Conservation (phyloP, 2,888 invertebrate genomes). For the Hipparchia sbordonii region DNA sequence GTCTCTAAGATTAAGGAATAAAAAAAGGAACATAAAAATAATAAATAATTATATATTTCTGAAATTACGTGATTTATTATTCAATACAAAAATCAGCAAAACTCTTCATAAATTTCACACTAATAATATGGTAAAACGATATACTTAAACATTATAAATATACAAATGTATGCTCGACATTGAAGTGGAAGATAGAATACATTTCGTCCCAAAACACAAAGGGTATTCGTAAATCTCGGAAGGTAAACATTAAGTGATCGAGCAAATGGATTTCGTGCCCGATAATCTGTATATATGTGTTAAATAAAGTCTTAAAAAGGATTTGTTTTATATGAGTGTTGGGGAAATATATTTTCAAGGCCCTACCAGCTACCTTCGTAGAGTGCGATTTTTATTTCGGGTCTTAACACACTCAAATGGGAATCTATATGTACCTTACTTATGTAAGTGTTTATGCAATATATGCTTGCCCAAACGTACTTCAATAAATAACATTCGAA, state of each 20-base stretch:
- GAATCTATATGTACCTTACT: background rate
- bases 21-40: too few species aligned
- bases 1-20: too few species aligned
- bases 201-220: slow-evolving; percentile 49
- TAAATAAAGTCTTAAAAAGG: slow-evolving; percentile 25
- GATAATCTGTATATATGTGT: slow-evolving; percentile 26
- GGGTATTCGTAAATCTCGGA: slow-evolving; percentile 64
- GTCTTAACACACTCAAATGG: background rate
- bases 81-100: too few species aligned
- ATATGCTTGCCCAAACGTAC: background rate
- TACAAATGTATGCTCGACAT: slow-evolving; percentile 13
- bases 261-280: slow-evolving; percentile 25
- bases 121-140: background rate
- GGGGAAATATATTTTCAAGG: slow-evolving; percentile 7
- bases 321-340: slow-evolving; percentile 20
- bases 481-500: too few species aligned
- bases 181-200: slow-evolving; percentile 28
- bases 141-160: slow-evolving; percentile 6
- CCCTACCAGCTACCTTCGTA: background rate
- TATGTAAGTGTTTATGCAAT: background rate
- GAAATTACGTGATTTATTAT: too few species aligned
- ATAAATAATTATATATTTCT: too few species aligned
- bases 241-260: slow-evolving; percentile 62
- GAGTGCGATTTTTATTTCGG: background rate
- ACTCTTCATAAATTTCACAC: too few species aligned